Percentiles rank a stretch among this genome's conserved stretches.
These are phyloP conservation scores for Eurypyga helias DNA, from an alignment of 2,113 vertebrate genomes.

Conservation along the genomic window DNA sequence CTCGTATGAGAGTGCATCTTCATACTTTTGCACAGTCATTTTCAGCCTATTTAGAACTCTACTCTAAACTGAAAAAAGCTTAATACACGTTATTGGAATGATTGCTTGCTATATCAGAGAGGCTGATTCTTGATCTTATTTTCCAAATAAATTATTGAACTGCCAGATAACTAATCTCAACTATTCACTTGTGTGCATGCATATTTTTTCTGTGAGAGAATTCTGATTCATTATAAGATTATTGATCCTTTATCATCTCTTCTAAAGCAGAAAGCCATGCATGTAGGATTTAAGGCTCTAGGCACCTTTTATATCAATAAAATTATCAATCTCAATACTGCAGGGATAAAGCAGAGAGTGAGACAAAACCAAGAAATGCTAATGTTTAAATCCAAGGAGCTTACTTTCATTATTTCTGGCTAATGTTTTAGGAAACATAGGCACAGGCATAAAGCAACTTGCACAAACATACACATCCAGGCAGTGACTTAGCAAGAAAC, in stretches of 20 bases:
- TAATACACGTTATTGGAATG: conserved; percentile 56
- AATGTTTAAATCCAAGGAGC: not conserved
- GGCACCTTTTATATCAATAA: conserved; percentile 55
- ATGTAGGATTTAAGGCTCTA: conserved; percentile 4
- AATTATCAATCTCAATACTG: conserved; percentile 6
- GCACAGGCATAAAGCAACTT: not conserved
- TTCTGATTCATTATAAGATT: conserved; percentile 42
- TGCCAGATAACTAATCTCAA: conserved; percentile 17
- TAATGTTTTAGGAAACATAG: not conserved
- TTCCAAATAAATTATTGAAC: conserved; percentile 52
- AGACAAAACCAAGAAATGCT: conserved; percentile 31
- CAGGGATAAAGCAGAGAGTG: not conserved
- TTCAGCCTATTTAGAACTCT: conserved; percentile 42
- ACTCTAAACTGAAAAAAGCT: conserved; percentile 58
- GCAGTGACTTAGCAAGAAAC: not conserved
- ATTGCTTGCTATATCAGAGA: conserved; percentile 13
- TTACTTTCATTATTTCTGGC: conserved; percentile 17
- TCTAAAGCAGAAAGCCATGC: conserved; percentile 5
- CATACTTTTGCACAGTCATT: conserved; percentile 37
- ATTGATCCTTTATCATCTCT: conserved; percentile 54
- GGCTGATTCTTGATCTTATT: conserved; percentile 35
- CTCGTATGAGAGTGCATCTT: conserved; percentile 11
- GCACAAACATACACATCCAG: not conserved
- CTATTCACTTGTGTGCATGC: not conserved
- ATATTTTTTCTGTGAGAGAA: conserved; percentile 13